These are phyloP conservation scores for Rhodeus uyekii DNA, from an alignment of 2,797 vertebrate genomes.

Conservation along the genomic window DNA sequence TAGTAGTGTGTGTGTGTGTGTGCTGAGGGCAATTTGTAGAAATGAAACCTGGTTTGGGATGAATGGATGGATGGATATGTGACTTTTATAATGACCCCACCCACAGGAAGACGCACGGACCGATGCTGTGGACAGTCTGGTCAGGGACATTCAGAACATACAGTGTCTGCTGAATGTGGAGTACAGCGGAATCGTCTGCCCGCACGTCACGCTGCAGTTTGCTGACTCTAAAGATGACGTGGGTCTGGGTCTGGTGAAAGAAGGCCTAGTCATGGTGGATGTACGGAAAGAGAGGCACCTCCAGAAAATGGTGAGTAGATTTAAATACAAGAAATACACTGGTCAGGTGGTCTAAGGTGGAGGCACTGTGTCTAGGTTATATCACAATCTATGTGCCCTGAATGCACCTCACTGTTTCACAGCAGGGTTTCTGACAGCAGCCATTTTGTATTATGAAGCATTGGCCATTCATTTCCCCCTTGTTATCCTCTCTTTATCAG, in stretches of 20 bases:
- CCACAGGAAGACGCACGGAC: conserved; percentile 90
- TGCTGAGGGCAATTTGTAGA: neutral
- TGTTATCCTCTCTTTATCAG: neutral
- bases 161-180: conserved; percentile 97
- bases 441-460: conserved; percentile 63
- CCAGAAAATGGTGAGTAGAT: conserved; percentile 87
- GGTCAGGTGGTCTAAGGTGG: neutral
- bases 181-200: conserved; percentile 81
- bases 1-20: neutral
- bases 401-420: conserved; percentile 56
- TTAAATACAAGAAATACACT: neutral
- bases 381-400: conserved; percentile 21
- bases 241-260: conserved; percentile 92
- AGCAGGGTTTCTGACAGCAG: conserved; percentile 49
- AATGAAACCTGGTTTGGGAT: neutral
- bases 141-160: conserved; percentile 94
- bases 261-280: conserved; percentile 96
- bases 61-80: neutral
- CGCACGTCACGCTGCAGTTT: conserved; percentile 91
- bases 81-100: neutral
- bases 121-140: conserved; percentile 91
- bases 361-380: conserved; percentile 10
- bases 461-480: conserved; percentile 57
- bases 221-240: conserved; percentile 92
- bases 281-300: conserved; percentile 92